Percentiles rank a stretch among this genome's conserved stretches.
Conservation (phyloP, 1,140 invertebrate species). For the Euura saliciscinereae region DNA sequence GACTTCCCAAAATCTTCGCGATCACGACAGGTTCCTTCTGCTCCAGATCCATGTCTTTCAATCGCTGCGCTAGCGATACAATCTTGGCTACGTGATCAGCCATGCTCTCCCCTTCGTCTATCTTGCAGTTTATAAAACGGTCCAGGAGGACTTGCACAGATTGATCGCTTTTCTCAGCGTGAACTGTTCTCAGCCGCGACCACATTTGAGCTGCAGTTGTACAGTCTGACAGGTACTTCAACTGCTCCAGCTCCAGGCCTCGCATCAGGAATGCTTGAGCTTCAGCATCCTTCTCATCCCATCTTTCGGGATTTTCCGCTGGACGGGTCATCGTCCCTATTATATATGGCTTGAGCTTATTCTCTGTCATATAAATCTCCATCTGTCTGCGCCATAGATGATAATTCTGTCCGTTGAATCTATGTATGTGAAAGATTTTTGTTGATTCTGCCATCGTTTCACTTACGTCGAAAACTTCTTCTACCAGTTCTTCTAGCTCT, state of each 20-base stretch:
- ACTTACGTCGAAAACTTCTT: too few relatives aligned
- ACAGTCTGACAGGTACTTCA: slow-evolving; percentile 25
- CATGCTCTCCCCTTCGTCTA: slow-evolving; percentile 18
- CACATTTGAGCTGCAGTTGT: slow-evolving; percentile 27
- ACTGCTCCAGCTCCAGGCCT: slow-evolving; percentile 29
- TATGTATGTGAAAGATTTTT: slow-evolving; percentile 22
- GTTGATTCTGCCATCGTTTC: background rate
- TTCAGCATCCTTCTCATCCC: slow-evolving; percentile 28
- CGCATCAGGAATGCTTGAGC: slow-evolving; percentile 30
- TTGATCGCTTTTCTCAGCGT: slow-evolving; percentile 29
- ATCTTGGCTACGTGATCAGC: slow-evolving; percentile 23
- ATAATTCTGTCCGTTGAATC: slow-evolving; percentile 22
- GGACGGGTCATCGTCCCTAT: slow-evolving; percentile 7
- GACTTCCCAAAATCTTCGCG: slow-evolving; percentile 22
- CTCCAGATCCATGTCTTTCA: slow-evolving; percentile 24
- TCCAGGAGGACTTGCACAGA: slow-evolving; percentile 26
- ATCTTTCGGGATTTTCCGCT: background rate
- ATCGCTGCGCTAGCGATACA: too few relatives aligned
- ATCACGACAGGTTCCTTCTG: slow-evolving; percentile 22
- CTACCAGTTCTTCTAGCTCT: too few relatives aligned
- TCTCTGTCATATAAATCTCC: slow-evolving; percentile 22
- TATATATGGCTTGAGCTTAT: slow-evolving; percentile 21
- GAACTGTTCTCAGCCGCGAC: slow-evolving; percentile 22
- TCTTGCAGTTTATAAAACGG: slow-evolving; percentile 29
- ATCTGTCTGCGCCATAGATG: slow-evolving; percentile 18